Conservation (phyloP, 2,113 vertebrate genomes). For the Boleophthalmus pectinirostris region DNA sequence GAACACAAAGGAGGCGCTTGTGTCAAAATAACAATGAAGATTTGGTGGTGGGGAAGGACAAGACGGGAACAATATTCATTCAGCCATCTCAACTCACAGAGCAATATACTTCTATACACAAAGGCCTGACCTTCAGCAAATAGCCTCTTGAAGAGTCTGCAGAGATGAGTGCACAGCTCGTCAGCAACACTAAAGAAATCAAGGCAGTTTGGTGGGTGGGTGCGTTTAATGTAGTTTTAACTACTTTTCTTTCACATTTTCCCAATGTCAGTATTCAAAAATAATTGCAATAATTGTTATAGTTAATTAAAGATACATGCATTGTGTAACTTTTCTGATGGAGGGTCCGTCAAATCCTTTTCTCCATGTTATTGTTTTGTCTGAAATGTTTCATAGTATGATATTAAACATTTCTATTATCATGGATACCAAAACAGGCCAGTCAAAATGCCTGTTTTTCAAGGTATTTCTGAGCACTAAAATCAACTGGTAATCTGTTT, state of each 20-base stretch:
- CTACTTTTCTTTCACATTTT: neutral
- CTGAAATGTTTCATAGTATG: too few relatives aligned
- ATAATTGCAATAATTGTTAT: too few relatives aligned
- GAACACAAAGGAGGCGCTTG: conserved; percentile 18
- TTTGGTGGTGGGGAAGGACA: neutral
- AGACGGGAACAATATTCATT: conserved; percentile 82
- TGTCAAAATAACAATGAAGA: conserved; percentile 27
- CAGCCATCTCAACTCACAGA: conserved; percentile 86
- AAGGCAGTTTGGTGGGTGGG: neutral
- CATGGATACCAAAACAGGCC: too few relatives aligned
- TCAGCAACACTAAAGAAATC: conserved; percentile 26
- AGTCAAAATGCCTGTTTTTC: too few relatives aligned
- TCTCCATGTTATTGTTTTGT: too few relatives aligned
- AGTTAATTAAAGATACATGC: too few relatives aligned
- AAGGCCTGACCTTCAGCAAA: conserved; percentile 88
- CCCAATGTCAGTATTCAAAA: too few relatives aligned
- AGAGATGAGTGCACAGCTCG: conserved; percentile 55
- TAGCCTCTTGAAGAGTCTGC: conserved; percentile 76
- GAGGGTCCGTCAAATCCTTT: too few relatives aligned
- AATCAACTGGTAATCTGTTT: too few relatives aligned
- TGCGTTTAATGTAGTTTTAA: neutral
- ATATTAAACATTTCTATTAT: too few relatives aligned
- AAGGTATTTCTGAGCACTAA: too few relatives aligned
- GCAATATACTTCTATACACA: conserved; percentile 87
- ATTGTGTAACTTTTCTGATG: too few relatives aligned